Evolutionary conservation across 1,140 invertebrate genomes (phyloP), one percentile per base, ranked within the genome.

Genomic region (Physella acuta): DNA sequence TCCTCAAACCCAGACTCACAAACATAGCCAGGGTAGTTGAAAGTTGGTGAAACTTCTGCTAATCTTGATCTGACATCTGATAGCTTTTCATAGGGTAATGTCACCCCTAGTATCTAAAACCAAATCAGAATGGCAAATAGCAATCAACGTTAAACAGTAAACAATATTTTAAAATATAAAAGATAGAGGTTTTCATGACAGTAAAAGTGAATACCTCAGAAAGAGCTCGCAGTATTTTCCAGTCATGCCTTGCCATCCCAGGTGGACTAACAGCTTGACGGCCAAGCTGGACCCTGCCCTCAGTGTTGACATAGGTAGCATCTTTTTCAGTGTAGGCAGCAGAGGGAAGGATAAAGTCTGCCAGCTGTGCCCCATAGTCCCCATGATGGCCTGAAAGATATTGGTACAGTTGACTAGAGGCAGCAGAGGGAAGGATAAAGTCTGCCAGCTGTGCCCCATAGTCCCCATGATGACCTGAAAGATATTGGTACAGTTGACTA

Each of bases 271-370:
- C 90, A 20, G 96, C 97, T 3, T 90, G 87, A 52, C 92, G 87
- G 1, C 95, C 96, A 87, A 95, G 91, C 86, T 99, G 97, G n/a
- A 95, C 89, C 66, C 97, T 88, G 14, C 97, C 97, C 88, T 99
- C 97, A 0, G 93, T 98, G 85, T 99, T 99, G 0, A 98, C 94
- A 86, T 95, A 99, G 20, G 92, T 98, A 11, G 88, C 95, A 83
- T 94, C 91, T 86, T 99, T 99, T 88, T 99, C 97, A 1, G 97
- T 99, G 82, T 98, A 99, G 0, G 97, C 95, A n/a, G 94, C 94
- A 67, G 83, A 97, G 26, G 97, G 96, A 2, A 99, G 87, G 69
- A 99, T 89, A 24, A 94, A 89, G 86, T 99, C 97, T 68, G 97
- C 96, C 72, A 96, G 92, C 62, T 90, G 85, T 16, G 97, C 97